Evolutionary conservation across 2,113 vertebrate genomes (phyloP).

Genomic region (Rhinopomastus cyanomelas): DNA sequence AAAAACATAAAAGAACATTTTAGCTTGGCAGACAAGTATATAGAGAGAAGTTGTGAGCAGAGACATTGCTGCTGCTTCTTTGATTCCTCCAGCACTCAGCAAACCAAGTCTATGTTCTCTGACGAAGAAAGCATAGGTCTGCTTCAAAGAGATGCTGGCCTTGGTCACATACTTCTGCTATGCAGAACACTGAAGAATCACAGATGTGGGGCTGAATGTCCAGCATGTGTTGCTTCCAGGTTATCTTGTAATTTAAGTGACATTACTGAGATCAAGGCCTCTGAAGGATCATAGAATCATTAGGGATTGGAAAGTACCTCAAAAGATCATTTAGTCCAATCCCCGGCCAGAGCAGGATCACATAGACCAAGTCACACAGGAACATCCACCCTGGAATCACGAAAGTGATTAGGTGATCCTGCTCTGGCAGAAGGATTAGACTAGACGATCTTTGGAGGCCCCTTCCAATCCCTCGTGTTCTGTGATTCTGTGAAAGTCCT

Average conservation of each 20-base stretch:
- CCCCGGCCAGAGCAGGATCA: too few relatives aligned
- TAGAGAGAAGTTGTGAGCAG: neutral
- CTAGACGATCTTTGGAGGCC: too few relatives aligned
- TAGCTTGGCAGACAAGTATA: neutral
- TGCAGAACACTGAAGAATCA: neutral
- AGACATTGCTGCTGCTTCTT: neutral
- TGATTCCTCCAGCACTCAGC: neutral
- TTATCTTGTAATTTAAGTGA: neutral
- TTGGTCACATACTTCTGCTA: neutral
- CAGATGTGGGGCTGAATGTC: neutral
- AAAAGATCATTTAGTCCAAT: too few relatives aligned
- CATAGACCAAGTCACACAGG: too few relatives aligned
- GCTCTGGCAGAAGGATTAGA: too few relatives aligned
- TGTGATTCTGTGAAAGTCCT: too few relatives aligned
- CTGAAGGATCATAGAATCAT: too few relatives aligned
- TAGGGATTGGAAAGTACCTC: too few relatives aligned
- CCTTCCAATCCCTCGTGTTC: too few relatives aligned
- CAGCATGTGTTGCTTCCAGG: neutral
- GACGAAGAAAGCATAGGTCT: neutral
- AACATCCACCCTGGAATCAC: too few relatives aligned
- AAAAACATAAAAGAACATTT: neutral
- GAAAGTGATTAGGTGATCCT: too few relatives aligned
- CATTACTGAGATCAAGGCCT: neutral
- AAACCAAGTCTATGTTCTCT: neutral
- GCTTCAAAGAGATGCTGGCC: neutral